Evolutionary conservation across 2,113 vertebrate species (phyloP).

Genomic region (Rhynchopsitta pachyrhyncha): DNA sequence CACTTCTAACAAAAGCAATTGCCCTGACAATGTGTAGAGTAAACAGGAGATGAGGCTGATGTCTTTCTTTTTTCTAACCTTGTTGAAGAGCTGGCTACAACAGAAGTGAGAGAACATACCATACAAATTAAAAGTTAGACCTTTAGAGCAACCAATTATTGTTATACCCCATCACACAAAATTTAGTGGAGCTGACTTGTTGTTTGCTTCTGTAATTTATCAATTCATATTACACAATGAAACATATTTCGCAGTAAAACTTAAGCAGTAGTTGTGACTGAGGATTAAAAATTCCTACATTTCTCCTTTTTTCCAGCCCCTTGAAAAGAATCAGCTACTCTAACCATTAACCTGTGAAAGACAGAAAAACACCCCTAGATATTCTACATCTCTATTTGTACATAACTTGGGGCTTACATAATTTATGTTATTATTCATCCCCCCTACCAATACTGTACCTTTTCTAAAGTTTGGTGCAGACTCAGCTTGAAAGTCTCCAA

Average conservation of each 20-base stretch:
- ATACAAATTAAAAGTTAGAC: neutral
- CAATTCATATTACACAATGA: neutral
- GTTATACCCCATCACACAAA: neutral
- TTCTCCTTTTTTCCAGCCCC: neutral
- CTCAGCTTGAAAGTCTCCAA: neutral
- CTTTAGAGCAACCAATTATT: neutral
- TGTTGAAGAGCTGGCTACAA: neutral
- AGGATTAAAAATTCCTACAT: neutral
- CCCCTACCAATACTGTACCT: neutral
- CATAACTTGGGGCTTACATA: neutral
- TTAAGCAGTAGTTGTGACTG: neutral
- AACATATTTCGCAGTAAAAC: neutral
- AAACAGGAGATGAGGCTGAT: neutral
- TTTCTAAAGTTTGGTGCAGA: neutral
- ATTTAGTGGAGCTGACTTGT: accelerated
- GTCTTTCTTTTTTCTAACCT: neutral
- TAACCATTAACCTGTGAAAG: neutral
- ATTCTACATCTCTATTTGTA: neutral
- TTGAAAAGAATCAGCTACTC: neutral
- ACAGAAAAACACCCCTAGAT: neutral
- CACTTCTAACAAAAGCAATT: neutral
- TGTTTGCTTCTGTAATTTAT: neutral
- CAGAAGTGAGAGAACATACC: neutral
- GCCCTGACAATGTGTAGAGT: neutral
- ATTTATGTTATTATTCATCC: neutral